Evolutionary conservation across 1,140 invertebrate genomes (phyloP), one percentile per base, ranked within the genome.

Genomic region (Bombus waltoni): DNA sequence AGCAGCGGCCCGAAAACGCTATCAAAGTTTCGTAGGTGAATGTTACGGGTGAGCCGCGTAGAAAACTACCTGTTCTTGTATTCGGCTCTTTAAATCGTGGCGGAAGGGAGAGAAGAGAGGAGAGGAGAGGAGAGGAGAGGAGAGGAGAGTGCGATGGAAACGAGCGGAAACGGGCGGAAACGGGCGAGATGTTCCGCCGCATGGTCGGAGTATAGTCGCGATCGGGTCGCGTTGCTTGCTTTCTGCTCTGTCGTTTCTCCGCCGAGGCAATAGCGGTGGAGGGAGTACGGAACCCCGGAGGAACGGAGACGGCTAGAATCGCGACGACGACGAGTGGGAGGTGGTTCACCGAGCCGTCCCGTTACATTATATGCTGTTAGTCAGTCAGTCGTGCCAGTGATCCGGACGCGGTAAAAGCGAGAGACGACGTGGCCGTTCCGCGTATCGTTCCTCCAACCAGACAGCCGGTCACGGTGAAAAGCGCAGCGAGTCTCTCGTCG

Each of bases 301-400:
- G 42, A 73, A 86, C 72, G n/a, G n/a, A 80, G 44, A 89, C 87
- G 88, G 87, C 86, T 85, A 79, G 75, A 85, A 38, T 15, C 15
- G 74, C 68, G 62, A 77, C 78, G 70, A 44, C 57, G 38, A 32
- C 80, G 86, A 93, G 93, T 93, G 93, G 93, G 93, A 94, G 92
- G 90, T 73, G 88, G 87, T 90, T 90, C 89, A 89, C 88, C 84
- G 89, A 91, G 92, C 85, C 87, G 89, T 91, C 90, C 93, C 92
- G 93, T 93, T 93, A 94, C 91, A 92, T 93, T 94, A 94, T 94
- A 92, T 92, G 87, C 88, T 92, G 92, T 94, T 93, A 94, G 92
- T 93, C 92, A 92, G 92, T 91, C 93, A 93, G 94, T 94, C 91
- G 93, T 91, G 91, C 88, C 87, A 91, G 88, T 83, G 88, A 91